Base-by-base conservation (phyloP, 2,888 invertebrate genomes). In the Hirudinaria manillensis region DNA sequence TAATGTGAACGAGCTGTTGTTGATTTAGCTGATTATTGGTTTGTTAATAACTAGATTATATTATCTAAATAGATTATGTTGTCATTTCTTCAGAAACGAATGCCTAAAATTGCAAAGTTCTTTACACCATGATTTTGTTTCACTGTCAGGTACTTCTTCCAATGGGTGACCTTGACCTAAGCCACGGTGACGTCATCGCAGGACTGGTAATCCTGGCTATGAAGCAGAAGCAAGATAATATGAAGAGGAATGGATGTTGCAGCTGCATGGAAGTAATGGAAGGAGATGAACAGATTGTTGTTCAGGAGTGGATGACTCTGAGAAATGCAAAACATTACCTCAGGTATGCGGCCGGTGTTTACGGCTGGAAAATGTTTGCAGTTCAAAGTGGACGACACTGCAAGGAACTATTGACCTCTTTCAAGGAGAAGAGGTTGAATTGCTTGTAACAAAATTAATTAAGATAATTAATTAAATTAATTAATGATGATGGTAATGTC, bases 251-350 rank as follows among this genome's bases (percentile, higher is more conserved):
- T 7, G 29, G 3, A n/a, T 61, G 16, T 13, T 53, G 61, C 29
- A 27, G 27, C 29, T 61, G 61, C 21, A 27, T 61, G 27, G 61
- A 61, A 29, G 10, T n/a, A n/a, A 61, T 27, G 27, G 27, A 24
- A 1, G 10, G 27, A 19, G 29, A 61, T 29, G 29, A 61, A 29
- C 61, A 24, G 29, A 61, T 61, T 27, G 61, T 61, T 10, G 29
- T 61, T 7, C 61, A 61, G 29, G 29, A 24, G 27, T 61, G 61
- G 61, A 61, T 61, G 61, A 61, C 24, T 6, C 2, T 61, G 27
- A 61, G 19, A 19, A 61, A 61, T 29, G 61, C 61, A 2, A 61
- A 29, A 29, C 61, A 61, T 29, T 61, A 61, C 61, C 61, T 61
- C 61, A 61, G 19, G 29, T 61, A 61, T 29, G 61, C 61, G 10